Base-by-base conservation (phyloP, 2,113 vertebrate species). In the Potamarius usumacintae region DNA sequence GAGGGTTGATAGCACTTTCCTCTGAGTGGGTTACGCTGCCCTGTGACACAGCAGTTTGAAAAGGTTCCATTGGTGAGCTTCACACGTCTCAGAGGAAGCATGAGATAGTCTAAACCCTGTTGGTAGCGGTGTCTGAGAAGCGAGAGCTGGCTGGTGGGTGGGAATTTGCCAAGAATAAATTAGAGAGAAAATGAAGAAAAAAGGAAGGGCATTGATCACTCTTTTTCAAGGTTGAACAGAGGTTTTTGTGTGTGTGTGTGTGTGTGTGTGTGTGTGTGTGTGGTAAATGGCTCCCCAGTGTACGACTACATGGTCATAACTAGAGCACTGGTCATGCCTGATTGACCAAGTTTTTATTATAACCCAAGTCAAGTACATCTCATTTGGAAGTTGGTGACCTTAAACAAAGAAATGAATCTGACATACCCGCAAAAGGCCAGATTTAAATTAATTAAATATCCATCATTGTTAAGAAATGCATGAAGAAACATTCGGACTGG, bases 281-380 rank as follows among this genome's bases (percentile, higher is more conserved):
- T 57, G 77, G n/a, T 80, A 80, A 34, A 80, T 58, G 78, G 7
- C 25, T 58, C 55, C 78, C 78, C 14, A 80, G 55, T 62, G 79
- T 48, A 82, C 57, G 25, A 62, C 57, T 42, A 62, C 30, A 48
- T 48, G 27, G 57, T 62, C 10, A 25, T 8, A 80, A 58, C 55
- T 80, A 80, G 78, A 80, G 57, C 79, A 82, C 78, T 58, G 77
- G 78, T 58, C 55, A 58, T 34, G 55, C 27, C 27, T 58, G 78
- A 62, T 14, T 82, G 79, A 20, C 20, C 79, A 62, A 82, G 79
- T 30, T 82, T 82, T 82, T 82, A 81, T 80, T 58, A 62, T 82
- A 82, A 82, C 79, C 20, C 57, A 48, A 82, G 57, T 62, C 79
- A 82, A 82, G 79, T 82, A 62, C 34, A 20, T 82, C 30, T 82